Evolutionary conservation across 2,888 invertebrate species (phyloP), one percentile per base, ranked within the genome.

Genomic region (Hipparchia semele): DNA sequence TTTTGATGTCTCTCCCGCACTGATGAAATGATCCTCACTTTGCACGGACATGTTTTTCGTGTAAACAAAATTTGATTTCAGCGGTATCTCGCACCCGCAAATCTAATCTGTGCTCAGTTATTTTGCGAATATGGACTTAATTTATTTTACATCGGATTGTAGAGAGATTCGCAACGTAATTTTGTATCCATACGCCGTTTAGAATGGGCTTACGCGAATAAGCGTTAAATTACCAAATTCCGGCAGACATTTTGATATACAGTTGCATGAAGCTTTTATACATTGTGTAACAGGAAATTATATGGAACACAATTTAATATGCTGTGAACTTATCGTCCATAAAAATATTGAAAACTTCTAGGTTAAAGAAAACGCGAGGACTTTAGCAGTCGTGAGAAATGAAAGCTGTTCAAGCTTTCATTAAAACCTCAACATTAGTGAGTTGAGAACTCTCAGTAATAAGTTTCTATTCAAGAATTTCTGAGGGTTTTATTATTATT

Each of bases 1-100:
- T 88, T 89, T 90, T 90, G 90, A 92, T 90, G 90, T 87, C 84
- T 83, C 82, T 84, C 83, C 79, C 82, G 80, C 82, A 85, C 86
- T 90, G 90, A 90, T 90, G 89, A 90, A 89, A 91, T 85, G 84
- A 82, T 86, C 83, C 82, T 80, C 80, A 82, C 83, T 84, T 84
- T 84, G 81, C 81, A 81, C 81, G 83, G 80, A 87, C 87, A 87
- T 86, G 89, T 89, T 89, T 88, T 84, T 86, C 86, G 85, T 87
- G 86, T 87, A 86, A 86, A 87, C 83, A 83, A 85, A 88, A 89
- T 89, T 86, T 86, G 88, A 89, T 88, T 88, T 86, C 78, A 79
- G 76, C 81, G 81, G 83, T 84, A 87, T 85, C 87, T 82, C 82
- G 81, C 84, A 84, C 84, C 85, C 85, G 73, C 84, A 82, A 86